These are phyloP conservation scores for Clarias macrocephalus DNA, from an alignment of 2,113 vertebrate species.

Conservation along the genomic window DNA sequence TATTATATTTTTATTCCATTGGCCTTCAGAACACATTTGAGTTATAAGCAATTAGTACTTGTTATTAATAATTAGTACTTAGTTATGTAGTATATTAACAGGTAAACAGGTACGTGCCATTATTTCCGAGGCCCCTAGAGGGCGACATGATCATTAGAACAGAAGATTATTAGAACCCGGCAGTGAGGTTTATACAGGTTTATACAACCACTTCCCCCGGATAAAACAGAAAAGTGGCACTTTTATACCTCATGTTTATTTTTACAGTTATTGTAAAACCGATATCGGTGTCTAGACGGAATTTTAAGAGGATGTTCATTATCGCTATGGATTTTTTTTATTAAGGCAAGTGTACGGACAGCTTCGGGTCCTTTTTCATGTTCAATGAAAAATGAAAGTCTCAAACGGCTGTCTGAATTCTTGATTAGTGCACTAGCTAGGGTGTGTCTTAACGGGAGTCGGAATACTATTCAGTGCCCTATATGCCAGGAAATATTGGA, in stretches of 20 bases:
- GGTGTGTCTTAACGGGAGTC: neutral
- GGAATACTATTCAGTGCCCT: neutral
- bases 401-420: neutral
- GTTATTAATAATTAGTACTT: too few relatives aligned
- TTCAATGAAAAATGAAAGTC: too few relatives aligned
- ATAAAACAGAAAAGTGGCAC: neutral
- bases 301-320: neutral
- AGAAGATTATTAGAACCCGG: neutral
- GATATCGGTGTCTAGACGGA: neutral
- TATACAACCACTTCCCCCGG: neutral
- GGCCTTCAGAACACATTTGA: too few relatives aligned
- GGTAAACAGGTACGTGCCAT: neutral
- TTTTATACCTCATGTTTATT: neutral
- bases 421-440: slow-evolving; percentile 1
- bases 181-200: neutral
- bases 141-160: neutral
- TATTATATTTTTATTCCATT: too few relatives aligned
- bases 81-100: too few relatives aligned
- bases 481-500: neutral
- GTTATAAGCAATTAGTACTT: too few relatives aligned
- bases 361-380: slow-evolving; percentile 7
- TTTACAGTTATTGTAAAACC: neutral
- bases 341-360: slow-evolving; percentile 53
- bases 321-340: slow-evolving; percentile 35
- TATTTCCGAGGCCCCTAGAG: neutral